Conservation (phyloP, 2,888 invertebrate genomes). For the Tipula helvola region DNA sequence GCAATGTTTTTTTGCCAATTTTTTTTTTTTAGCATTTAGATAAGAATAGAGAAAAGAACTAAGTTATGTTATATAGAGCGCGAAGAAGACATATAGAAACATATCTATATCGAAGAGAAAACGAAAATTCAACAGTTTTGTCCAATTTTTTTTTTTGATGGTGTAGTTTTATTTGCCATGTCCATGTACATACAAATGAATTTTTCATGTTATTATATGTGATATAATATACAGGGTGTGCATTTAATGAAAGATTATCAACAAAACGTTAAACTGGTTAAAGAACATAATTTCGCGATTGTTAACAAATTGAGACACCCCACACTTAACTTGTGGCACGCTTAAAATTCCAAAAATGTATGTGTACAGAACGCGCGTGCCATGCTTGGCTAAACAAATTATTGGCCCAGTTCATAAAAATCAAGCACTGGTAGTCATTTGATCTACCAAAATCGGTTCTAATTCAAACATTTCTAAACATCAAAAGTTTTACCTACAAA, state of each 20-base stretch:
- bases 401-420: too few species aligned
- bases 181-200: background rate
- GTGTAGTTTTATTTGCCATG: background rate
- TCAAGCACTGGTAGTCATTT: too few species aligned
- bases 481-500: too few species aligned
- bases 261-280: too few species aligned
- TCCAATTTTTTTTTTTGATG: background rate
- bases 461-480: too few species aligned
- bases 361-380: too few species aligned
- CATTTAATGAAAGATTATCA: background rate
- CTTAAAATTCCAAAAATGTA: too few species aligned
- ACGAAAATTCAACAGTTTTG: background rate
- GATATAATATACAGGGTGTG: background rate
- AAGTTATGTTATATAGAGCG: background rate
- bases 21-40: background rate
- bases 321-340: too few species aligned
- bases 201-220: background rate
- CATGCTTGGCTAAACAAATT: too few species aligned
- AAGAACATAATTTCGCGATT: too few species aligned
- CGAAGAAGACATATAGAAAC: background rate
- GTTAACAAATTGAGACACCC: too few species aligned
- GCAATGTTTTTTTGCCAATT: background rate
- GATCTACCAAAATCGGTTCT: too few species aligned
- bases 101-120: background rate
- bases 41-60: background rate